phyloP scores from a whole-genome alignment of 2,113 vertebrate species.

The mouse (Mus musculus) region DNA sequence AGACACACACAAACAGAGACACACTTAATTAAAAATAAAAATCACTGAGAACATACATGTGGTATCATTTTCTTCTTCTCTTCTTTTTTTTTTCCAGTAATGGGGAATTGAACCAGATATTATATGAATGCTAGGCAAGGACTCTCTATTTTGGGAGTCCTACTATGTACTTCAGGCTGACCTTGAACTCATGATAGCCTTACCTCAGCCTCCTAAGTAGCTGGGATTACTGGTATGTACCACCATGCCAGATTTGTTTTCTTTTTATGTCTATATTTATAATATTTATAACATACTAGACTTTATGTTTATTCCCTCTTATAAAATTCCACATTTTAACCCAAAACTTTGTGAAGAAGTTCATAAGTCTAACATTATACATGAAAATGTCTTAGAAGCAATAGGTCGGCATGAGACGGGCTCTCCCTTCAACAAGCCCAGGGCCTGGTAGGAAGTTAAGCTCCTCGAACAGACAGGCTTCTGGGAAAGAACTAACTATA shows the following conservation, averaged over 20 bases:
- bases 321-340: conserved; percentile 16
- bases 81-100: background rate
- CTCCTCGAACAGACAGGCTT: background rate
- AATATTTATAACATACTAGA: conserved; percentile 11
- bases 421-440: conserved; percentile 16
- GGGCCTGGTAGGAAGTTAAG: background rate
- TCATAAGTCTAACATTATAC: background rate
- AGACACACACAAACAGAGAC: background rate
- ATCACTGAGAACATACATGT: background rate
- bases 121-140: background rate
- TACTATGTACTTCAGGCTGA: background rate
- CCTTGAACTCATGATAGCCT: background rate
- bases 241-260: background rate
- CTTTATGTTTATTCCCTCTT: conserved; percentile 9
- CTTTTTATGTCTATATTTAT: conserved; percentile 40
- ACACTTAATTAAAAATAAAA: background rate
- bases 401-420: background rate
- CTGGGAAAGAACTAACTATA: background rate
- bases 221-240: background rate
- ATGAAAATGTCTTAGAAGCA: conserved; percentile 44
- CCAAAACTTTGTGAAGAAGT: background rate
- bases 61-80: too few species aligned
- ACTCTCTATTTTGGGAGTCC: background rate
- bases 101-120: too few species aligned
- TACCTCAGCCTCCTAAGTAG: background rate